Percentiles rank a stretch among this genome's conserved stretches.
phyloP scores from a whole-genome alignment of 2,888 invertebrate species.

The Geophilus truncorum region DNA sequence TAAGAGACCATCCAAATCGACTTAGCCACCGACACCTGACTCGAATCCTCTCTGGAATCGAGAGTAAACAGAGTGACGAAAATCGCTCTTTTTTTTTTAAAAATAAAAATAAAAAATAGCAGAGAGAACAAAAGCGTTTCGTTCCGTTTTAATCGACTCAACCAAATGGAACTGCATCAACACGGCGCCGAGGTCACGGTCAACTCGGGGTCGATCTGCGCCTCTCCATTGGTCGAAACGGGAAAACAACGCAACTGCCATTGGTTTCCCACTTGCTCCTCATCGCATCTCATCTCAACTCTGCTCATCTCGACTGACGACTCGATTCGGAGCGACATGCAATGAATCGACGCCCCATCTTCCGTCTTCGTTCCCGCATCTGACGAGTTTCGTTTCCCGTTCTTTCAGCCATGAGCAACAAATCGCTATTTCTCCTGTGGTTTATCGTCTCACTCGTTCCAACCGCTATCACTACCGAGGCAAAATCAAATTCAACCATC shows the following conservation, averaged over 20 bases:
- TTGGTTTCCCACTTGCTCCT: background rate
- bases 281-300: background rate
- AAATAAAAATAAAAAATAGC: background rate
- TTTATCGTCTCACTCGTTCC: too few species aligned
- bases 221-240: background rate
- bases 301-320: too few species aligned
- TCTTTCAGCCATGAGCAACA: background rate
- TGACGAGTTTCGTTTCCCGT: too few species aligned
- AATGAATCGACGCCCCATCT: too few species aligned
- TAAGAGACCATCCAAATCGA: too few species aligned
- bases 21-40: too few species aligned
- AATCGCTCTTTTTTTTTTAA: background rate
- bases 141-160: background rate
- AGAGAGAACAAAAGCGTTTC: background rate
- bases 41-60: too few species aligned
- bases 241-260: background rate
- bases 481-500: too few species aligned
- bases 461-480: too few species aligned
- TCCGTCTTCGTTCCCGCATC: too few species aligned
- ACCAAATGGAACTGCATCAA: slow-evolving; percentile 4
- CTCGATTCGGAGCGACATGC: too few species aligned
- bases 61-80: background rate
- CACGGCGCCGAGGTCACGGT: background rate
- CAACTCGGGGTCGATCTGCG: background rate
- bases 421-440: too few species aligned